Base-by-base conservation (phyloP, 2,797 vertebrate genomes). In the Austrolebias charrua region DNA sequence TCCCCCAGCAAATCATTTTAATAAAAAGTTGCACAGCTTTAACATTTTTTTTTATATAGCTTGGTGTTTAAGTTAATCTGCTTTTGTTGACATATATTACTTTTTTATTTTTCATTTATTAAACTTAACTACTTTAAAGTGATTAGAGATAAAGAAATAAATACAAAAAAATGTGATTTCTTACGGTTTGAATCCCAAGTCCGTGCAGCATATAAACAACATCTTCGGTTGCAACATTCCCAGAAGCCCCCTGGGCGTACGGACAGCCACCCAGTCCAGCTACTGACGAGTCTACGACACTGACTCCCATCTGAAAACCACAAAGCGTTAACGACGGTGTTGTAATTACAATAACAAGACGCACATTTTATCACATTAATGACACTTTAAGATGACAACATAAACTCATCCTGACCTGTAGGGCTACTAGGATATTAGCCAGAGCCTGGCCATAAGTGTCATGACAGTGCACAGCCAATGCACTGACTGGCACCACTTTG, bases 361-460 rank as follows among this genome's bases (percentile, higher is more conserved):
- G 4, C 4, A 44, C 19, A 20, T 52, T 59, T 38, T 7, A 35
- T 2, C 38, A 13, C 38, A 40, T 59, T 13, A 52, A 24, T 20
- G 2, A 28, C 1, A 3, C 35, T 19, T 53, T 48, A 4, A 28
- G 14, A 3, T 4, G 16, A 13, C 51, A 48, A 64, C 1, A 24
- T 44, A 1, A 68, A 46, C 11, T 1, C 6, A n/a, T 5, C 38
- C 86, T 71, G 15, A 98, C 98, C 96, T 99, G 97, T 45, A 99
- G 87, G 0, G 98, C 98, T 0, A 95, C 87, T 31, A 99, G 90
- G 80, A 96, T 97, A 86, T 99, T 99, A 61, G 96, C 96, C 69
- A 98, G 93, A 29, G 98, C 98, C 78, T 99, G 98, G 1, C 98
- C 96, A 0, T 99, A 99, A 13, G 97, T 99, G 54, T 99, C 96